These are phyloP conservation scores for Calephelis virginiensis DNA, from an alignment of 1,140 invertebrate species.

Conservation along the genomic window DNA sequence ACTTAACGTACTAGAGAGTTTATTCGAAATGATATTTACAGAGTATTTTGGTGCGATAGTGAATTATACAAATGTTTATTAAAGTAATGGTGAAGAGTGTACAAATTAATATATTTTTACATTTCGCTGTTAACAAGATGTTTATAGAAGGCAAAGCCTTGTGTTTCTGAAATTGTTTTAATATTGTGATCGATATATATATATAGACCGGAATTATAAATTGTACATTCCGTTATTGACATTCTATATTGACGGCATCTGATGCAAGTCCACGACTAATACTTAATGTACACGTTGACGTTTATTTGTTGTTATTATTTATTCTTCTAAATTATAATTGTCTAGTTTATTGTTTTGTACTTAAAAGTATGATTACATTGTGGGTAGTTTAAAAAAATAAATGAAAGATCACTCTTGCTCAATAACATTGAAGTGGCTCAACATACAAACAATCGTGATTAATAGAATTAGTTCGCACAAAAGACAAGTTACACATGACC, in stretches of 20 bases:
- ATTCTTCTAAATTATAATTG: constrained; percentile 41
- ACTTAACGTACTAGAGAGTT: constrained; percentile 60
- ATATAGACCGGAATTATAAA: constrained; percentile 69
- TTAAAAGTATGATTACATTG: constrained; percentile 50
- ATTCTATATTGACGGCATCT: constrained; percentile 64
- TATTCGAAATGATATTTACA: constrained; percentile 57
- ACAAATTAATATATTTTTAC: constrained; percentile 78
- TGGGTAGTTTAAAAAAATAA: constrained; percentile 32
- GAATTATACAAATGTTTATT: constrained; percentile 75
- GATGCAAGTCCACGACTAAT: constrained; percentile 76
- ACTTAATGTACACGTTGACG: constrained; percentile 23
- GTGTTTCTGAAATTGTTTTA: constrained; percentile 64
- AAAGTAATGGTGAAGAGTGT: constrained; percentile 64
- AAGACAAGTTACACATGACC: constrained; percentile 26
- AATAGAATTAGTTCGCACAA: constrained; percentile 54
- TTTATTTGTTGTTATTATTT: constrained; percentile 53
- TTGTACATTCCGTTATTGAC: constrained; percentile 72
- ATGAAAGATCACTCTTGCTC: constrained; percentile 52
- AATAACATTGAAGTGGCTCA: constrained; percentile 59
- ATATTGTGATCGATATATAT: constrained; percentile 60
- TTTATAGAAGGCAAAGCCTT: constrained; percentile 69
- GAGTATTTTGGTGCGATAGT: constrained; percentile 76
- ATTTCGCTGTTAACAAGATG: constrained; percentile 68
- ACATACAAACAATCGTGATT: constrained; percentile 41
- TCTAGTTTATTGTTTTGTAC: constrained; percentile 56